phyloP scores from a whole-genome alignment of 2,888 invertebrate species.

The Lathronympha strigana region DNA sequence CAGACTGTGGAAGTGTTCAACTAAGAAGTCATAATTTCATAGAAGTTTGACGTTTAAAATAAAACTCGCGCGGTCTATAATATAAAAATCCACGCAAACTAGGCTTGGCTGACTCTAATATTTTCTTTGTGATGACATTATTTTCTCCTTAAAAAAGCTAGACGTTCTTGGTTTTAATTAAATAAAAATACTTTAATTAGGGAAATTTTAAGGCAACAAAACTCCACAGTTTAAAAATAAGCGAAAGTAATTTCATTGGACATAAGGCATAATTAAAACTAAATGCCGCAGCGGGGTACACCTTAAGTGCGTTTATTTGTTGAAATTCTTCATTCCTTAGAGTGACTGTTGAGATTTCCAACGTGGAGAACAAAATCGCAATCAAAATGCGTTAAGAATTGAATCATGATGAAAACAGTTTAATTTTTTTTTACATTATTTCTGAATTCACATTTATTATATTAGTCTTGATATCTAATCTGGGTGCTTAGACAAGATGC shows the following conservation, averaged over 20 bases:
- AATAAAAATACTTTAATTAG: constrained; percentile 13
- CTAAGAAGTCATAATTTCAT: too few relatives aligned
- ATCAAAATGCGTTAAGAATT: too few relatives aligned
- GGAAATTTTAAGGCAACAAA: neutral
- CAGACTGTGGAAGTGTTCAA: too few relatives aligned
- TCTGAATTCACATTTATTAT: too few relatives aligned
- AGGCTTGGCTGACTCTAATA: too few relatives aligned
- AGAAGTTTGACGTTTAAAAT: too few relatives aligned
- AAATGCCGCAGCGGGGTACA: neutral
- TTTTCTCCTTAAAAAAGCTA: constrained; percentile 11
- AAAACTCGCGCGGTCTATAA: too few relatives aligned
- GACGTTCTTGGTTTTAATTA: neutral
- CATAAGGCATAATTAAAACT: constrained; percentile 9
- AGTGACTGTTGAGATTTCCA: neutral
- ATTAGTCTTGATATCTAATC: too few relatives aligned
- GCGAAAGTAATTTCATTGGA: constrained; percentile 11
- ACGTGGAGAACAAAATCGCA: neutral
- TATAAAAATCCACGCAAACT: too few relatives aligned
- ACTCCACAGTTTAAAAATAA: constrained; percentile 9
- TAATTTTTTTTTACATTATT: too few relatives aligned
- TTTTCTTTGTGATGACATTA: neutral
- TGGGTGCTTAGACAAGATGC: too few relatives aligned
- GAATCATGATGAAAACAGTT: too few relatives aligned
- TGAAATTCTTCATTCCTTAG: neutral
- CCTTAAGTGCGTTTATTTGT: neutral